Conservation (phyloP, 2,888 invertebrate species). For the Watsonalla cultraria region DNA sequence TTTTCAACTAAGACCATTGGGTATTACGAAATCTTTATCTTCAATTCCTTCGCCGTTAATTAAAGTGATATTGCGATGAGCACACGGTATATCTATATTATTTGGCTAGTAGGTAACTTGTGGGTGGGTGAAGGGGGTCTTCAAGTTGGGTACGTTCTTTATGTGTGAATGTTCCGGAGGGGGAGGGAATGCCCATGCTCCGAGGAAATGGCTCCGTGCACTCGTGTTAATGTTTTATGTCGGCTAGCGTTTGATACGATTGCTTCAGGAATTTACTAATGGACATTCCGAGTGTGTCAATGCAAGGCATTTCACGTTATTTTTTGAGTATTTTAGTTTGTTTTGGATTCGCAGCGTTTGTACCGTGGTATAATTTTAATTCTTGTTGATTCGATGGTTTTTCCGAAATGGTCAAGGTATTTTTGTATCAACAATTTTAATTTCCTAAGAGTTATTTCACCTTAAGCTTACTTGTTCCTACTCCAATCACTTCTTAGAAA, state of each 20-base stretch:
- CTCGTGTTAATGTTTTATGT: not conserved
- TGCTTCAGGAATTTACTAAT: not conserved
- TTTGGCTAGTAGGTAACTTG: not conserved
- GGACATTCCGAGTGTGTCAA: not conserved
- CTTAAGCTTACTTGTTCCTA: too few species aligned
- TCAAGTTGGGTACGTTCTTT: conserved; percentile 1
- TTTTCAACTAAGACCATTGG: conserved; percentile 6
- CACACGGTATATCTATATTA: conserved; percentile 14
- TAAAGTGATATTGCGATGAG: conserved; percentile 32
- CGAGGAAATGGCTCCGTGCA: conserved; percentile 2
- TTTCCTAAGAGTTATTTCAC: too few species aligned
- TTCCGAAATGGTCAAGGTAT: too few species aligned
- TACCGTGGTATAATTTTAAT: too few species aligned
- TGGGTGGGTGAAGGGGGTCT: conserved; percentile 10
- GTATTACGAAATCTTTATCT: conserved; percentile 31
- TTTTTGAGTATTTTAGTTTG: not conserved
- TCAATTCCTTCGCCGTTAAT: conserved; percentile 33
- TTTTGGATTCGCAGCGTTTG: too few species aligned
- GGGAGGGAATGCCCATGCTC: not conserved
- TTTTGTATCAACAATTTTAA: too few species aligned
- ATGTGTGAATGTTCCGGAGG: not conserved
- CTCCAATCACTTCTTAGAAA: too few species aligned
- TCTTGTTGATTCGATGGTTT: too few species aligned
- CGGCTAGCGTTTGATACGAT: not conserved
- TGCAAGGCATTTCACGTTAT: not conserved